phyloP scores from a whole-genome alignment of 2,888 invertebrate species.

The Papilio protenor region DNA sequence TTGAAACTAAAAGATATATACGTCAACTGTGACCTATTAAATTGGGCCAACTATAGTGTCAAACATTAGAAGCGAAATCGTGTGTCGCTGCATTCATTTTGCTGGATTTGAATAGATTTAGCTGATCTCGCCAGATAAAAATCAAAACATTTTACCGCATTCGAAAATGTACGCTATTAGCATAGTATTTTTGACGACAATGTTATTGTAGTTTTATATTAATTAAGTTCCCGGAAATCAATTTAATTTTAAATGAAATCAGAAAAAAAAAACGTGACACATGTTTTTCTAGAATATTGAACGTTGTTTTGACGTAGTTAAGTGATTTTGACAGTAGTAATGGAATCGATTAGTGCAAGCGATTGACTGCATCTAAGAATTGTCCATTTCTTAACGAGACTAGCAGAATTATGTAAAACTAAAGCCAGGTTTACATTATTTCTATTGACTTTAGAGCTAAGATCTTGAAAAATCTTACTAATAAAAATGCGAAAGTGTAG shows the following conservation, averaged over 20 bases:
- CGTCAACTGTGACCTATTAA: background rate
- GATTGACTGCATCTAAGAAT: too few relatives aligned
- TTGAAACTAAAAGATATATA: background rate
- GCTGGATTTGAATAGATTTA: background rate
- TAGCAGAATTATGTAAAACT: too few relatives aligned
- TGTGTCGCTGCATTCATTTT: background rate
- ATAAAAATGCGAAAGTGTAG: too few relatives aligned
- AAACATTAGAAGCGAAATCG: background rate
- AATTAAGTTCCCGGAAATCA: background rate
- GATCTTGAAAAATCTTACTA: too few relatives aligned
- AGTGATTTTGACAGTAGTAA: too few relatives aligned
- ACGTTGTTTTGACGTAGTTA: background rate
- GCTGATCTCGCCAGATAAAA: background rate
- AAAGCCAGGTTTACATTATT: too few relatives aligned
- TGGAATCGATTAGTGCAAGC: too few relatives aligned
- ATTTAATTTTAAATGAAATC: background rate
- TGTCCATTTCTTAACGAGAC: too few relatives aligned
- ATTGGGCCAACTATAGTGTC: background rate
- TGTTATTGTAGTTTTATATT: background rate
- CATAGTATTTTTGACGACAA: background rate
- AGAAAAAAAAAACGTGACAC: background rate
- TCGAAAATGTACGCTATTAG: background rate
- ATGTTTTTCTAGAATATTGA: background rate
- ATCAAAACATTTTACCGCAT: background rate
- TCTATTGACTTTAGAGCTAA: too few relatives aligned